Base-by-base conservation (phyloP, 2,888 invertebrate genomes). In the Napeogenes sylphis region DNA sequence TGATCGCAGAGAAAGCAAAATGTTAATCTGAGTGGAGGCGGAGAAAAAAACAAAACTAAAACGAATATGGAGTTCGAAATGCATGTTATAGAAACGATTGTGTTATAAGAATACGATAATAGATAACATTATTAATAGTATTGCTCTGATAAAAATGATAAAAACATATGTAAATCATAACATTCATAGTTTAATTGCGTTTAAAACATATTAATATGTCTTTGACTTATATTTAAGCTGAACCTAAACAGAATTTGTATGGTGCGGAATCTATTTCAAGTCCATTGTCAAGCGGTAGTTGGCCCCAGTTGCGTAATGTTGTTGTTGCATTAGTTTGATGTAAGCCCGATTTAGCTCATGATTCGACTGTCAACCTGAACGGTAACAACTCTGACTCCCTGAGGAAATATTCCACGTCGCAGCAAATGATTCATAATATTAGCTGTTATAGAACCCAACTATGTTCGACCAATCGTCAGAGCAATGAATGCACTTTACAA, bases 1-100 rank as follows among this genome's bases (percentile, higher is more conserved):
- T 80, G 78, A 82, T 79, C 77, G 76, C 76, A 76, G 88, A 85
- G 88, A 89, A 89, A 90, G 90, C 87, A 79, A 77, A 78, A 79
- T 77, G 65, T 56, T 62, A 56, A 68, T 63, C 63, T 75, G 74
- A 78, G 74, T 73, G 76, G 72, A 71, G 70, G 76, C 74, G 70
- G 72, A 72, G 75, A 81, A 83, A 81, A 59, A 83, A 83, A 77
- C 72, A 83, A 85, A 87, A 83, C 80, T 85, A 83, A 87, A 85
- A 79, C 74, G 82, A 85, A 82, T 84, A 83, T 85, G 80, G 82
- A 80, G 83, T 85, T 86, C 82, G 74, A 81, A 79, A 75, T 77
- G 76, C 73, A 77, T 82, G 82, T 81, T 79, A 82, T 82, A 84
- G 82, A 83, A 78, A 75, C 73, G 67, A 74, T 75, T 74, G 70